phyloP scores from a whole-genome alignment of 2,888 invertebrate species.

The Athrips mouffetella region DNA sequence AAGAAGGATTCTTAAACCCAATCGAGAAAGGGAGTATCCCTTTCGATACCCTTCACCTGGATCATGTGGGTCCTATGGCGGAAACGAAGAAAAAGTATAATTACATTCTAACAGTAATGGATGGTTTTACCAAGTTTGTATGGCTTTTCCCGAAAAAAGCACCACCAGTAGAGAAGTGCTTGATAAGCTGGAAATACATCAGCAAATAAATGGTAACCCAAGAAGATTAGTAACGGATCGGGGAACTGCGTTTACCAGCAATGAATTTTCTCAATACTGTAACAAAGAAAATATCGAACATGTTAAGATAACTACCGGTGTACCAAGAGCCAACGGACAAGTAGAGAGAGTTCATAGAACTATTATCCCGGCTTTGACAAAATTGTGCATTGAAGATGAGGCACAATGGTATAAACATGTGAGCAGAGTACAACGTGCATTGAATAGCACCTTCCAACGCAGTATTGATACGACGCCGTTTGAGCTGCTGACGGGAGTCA shows the following conservation, averaged over 20 bases:
- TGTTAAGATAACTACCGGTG: neutral
- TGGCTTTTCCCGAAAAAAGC: conserved; percentile 43
- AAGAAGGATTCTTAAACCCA: neutral
- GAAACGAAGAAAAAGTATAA: conserved; percentile 20
- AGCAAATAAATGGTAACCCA: neutral
- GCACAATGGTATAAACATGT: neutral
- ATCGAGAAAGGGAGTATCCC: neutral
- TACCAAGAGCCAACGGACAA: neutral
- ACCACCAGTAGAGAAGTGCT: conserved; percentile 36
- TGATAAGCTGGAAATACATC: conserved; percentile 28
- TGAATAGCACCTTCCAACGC: neutral
- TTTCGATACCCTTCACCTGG: neutral
- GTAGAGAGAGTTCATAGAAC: neutral
- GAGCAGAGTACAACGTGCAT: neutral
- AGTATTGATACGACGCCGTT: neutral
- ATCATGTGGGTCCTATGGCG: neutral
- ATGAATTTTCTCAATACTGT: neutral
- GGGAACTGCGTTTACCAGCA: neutral
- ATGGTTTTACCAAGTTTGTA: conserved; percentile 44
- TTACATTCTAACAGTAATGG: conserved; percentile 41
- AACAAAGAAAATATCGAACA: neutral
- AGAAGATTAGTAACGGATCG: neutral
- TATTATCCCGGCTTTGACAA: neutral
- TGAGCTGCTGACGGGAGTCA: neutral
- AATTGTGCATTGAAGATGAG: neutral